Base-by-base conservation (phyloP, 1,140 invertebrate species). In the Mercenaria mercenaria region DNA sequence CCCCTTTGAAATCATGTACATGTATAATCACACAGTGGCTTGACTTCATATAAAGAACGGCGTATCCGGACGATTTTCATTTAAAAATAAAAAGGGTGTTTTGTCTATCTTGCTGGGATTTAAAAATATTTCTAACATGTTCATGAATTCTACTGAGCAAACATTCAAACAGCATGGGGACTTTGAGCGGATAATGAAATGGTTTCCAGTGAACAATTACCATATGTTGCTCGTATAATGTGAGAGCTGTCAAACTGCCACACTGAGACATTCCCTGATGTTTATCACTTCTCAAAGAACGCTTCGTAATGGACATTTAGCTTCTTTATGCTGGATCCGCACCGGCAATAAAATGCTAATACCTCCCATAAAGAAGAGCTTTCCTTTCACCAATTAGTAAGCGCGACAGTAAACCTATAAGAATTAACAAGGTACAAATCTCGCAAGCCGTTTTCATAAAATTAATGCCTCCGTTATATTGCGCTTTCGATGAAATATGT, bases 371-470 rank as follows among this genome's bases (percentile, higher is more conserved):
- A 87, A 87, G 72, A 23, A 39, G 37, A 47, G 72, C 50, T 87
- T 87, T 77, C 47, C 74, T 87, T 77, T 87, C 84, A 77, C 67
- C 84, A 87, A 87, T 87, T 87, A 87, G 84, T 43, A 64, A 39
- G 50, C 67, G 50, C 69, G 69, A 77, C 69, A 32, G 84, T 76
- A 76, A 87, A 77, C 52, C 64, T 77, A 87, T 87, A 87, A 29
- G 84, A 87, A 76, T 87, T 76, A 87, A 87, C 84, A 64, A 87
- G 69, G 67, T 56, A 87, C 84, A 87, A 87, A 77, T 87, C 84
- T 39, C 29, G 67, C 6, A 77, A 76, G 84, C 61, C 84, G 67
- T 87, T 72, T 76, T 87, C 84, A 74, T 87, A 87, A 87, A 87
- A 77, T 87, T 87, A 77, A 87, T 74, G 84, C 41, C 72, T 50